Percentiles rank a stretch among this genome's conserved stretches.
Conservation (phyloP, 1,140 invertebrate genomes). For the Pissodes strobi region DNA sequence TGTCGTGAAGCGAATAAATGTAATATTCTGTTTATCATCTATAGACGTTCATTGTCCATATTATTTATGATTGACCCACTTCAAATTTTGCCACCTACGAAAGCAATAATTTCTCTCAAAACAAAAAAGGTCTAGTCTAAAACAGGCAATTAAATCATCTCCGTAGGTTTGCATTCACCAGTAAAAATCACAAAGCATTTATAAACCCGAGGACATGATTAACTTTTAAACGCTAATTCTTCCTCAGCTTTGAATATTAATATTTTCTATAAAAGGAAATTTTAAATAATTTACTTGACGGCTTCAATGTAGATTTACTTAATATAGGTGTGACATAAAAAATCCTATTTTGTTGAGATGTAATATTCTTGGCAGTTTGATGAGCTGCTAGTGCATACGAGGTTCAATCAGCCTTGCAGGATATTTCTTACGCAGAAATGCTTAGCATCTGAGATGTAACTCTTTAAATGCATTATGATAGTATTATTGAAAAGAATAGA, state of each 20-base stretch:
- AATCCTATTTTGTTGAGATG: slow-evolving; percentile 10
- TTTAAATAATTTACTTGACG: slow-evolving; percentile 17
- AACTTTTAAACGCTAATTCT: slow-evolving; percentile 16
- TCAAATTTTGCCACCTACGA: not conserved
- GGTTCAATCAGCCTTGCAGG: no score
- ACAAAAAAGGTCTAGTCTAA: not conserved
- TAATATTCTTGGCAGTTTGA: not conserved
- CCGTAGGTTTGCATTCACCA: slow-evolving; percentile 10
- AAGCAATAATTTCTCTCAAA: not conserved
- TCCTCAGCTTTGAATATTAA: slow-evolving; percentile 23
- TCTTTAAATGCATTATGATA: no score
- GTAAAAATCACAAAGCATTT: not conserved
- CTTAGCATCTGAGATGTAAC: no score
- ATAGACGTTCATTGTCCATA: no score
- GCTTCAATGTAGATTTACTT: slow-evolving; percentile 16
- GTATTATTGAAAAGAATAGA: no score
- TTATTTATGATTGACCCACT: no score
- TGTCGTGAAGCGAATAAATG: no score
- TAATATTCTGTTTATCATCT: no score
- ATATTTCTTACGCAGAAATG: no score
- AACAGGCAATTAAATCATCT: slow-evolving; percentile 9
- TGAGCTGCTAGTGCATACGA: no score
- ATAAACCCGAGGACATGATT: slow-evolving; percentile 10
- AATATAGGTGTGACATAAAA: slow-evolving; percentile 28
- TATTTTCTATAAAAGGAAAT: slow-evolving; percentile 16